Evolutionary conservation across 2,113 vertebrate species (phyloP).

Genomic region (Theristicus caerulescens): DNA sequence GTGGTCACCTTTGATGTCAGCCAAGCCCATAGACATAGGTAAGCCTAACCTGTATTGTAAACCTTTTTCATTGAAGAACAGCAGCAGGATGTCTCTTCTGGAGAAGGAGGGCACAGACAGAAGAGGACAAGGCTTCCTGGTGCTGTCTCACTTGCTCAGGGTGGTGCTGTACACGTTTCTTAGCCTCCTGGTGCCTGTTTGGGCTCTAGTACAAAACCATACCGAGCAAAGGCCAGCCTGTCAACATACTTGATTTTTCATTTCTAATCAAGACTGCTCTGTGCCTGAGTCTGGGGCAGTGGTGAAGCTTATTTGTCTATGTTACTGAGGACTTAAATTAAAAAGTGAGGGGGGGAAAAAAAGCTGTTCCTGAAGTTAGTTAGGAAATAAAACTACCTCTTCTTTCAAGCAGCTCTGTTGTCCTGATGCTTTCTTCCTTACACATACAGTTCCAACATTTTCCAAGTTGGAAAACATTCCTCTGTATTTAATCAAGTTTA

Average conservation of each 20-base stretch:
- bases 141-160: background rate
- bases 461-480: background rate
- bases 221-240: background rate
- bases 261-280: background rate
- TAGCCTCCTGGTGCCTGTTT: background rate
- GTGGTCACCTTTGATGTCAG: slow-evolving; percentile 67
- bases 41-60: background rate
- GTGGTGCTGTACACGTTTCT: background rate
- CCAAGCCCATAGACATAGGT: slow-evolving; percentile 70
- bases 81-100: background rate
- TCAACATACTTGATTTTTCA: background rate
- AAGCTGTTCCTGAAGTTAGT: background rate
- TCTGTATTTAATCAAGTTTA: background rate
- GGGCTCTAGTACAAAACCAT: background rate
- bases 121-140: background rate
- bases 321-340: background rate
- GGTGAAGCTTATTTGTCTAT: background rate
- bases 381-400: background rate
- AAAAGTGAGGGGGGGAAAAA: background rate
- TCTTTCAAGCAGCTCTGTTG: background rate
- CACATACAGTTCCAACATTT: background rate
- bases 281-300: background rate
- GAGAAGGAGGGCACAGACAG: background rate
- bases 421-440: background rate
- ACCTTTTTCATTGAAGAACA: background rate